Conservation (phyloP, 2,797 vertebrate genomes). For the Mormyrops attenuatus region DNA sequence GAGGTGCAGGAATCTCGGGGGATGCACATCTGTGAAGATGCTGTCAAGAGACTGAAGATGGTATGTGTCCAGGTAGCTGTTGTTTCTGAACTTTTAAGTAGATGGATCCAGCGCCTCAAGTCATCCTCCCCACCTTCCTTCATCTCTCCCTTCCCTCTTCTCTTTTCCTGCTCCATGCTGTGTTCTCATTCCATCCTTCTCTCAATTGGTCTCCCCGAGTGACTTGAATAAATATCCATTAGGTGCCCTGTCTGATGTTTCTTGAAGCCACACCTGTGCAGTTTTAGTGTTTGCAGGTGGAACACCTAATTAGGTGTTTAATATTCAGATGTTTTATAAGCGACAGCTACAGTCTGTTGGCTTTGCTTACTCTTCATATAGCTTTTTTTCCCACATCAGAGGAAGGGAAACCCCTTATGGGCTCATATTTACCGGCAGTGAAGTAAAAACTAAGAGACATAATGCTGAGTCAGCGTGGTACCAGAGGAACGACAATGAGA, state of each 20-base stretch:
- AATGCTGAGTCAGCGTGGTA: background rate
- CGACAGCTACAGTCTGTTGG: background rate
- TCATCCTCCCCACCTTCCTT: background rate
- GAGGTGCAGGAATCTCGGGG: constrained; percentile 98
- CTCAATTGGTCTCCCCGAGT: background rate
- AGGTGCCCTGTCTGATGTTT: background rate
- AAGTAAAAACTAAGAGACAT: background rate
- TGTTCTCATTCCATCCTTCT: background rate
- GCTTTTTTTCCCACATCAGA: background rate
- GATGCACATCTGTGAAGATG: constrained; percentile 99
- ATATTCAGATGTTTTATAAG: background rate
- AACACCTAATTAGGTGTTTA: background rate
- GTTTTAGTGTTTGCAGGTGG: background rate
- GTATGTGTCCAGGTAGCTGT: constrained; percentile 69
- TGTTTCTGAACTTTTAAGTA: constrained; percentile 8
- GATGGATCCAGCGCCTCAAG: background rate
- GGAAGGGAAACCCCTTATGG: background rate
- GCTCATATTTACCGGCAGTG: background rate
- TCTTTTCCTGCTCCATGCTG: background rate
- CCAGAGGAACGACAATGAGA: background rate
- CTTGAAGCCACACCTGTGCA: background rate
- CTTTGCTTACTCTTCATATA: background rate
- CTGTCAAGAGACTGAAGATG: constrained; percentile 94
- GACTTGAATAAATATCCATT: background rate
- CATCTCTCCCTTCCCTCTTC: background rate